phyloP scores from a whole-genome alignment of 2,113 vertebrate species.

The Syrrhaptes paradoxus region DNA sequence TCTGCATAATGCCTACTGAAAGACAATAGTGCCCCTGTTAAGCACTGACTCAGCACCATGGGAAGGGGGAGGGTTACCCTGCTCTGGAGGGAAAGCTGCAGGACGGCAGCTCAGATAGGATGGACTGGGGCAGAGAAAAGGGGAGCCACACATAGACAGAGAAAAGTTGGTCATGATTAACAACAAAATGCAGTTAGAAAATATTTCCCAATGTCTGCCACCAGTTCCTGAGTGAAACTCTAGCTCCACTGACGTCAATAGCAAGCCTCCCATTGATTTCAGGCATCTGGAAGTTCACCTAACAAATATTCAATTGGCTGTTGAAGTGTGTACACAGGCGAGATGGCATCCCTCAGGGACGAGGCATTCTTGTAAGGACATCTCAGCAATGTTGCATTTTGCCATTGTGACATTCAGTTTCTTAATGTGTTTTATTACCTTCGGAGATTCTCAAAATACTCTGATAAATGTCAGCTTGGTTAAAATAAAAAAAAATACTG shows the following conservation, averaged over 20 bases:
- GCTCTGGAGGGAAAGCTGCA: background rate
- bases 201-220: background rate
- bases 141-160: background rate
- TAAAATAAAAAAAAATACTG: background rate
- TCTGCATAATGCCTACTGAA: background rate
- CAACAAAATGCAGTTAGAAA: background rate
- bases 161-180: background rate
- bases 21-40: background rate
- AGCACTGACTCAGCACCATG: background rate
- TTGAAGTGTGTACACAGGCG: background rate
- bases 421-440: fast-evolving
- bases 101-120: background rate
- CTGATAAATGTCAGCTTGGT: background rate
- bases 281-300: background rate
- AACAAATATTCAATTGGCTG: background rate
- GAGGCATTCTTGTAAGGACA: background rate
- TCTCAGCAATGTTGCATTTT: background rate
- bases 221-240: background rate
- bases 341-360: fast-evolving
- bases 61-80: background rate
- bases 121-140: background rate
- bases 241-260: background rate
- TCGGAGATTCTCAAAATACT: background rate
- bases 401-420: background rate
- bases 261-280: background rate